Base-by-base conservation (phyloP, 2,797 vertebrate genomes). In the Todus mexicanus region DNA sequence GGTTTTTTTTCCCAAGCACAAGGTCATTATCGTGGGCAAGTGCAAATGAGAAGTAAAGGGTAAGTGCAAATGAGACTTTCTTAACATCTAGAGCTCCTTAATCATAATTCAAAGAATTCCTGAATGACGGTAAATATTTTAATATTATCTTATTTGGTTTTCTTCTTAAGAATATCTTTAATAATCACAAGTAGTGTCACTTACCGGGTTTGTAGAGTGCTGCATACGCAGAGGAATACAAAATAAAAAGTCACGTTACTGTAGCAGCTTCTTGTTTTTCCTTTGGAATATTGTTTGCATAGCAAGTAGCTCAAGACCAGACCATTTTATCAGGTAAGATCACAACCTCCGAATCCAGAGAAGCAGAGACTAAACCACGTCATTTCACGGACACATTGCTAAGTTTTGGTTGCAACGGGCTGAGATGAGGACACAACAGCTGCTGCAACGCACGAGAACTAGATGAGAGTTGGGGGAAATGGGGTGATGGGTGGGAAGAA, bases 101-200 rank as follows among this genome's bases (percentile, higher is more conserved):
- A 86, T 88, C 63, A 69, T 72, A 79, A 96, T 61, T 79, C 85
- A 90, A 89, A 89, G 60, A 90, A 95, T 92, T 92, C 65, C 40
- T 76, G 68, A 89, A 89, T 94, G 87, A 87, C 57, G 74, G 80
- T 79, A 90, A 94, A 94, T 75, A 92, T 92, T 95, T 93, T 77
- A 31, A 92, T 92, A 92, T 79, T 76, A 90, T 70, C 72, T 83
- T 65, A 73, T 69, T 47, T 76, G 71, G 56, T 91, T 94, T 85
- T 95, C 81, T 69, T 94, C 84, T 91, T 87, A 71, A 79, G 80
- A 91, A 92, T n/a, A 89, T 87, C 85, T 89, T 91, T 84, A 84
- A 81, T 92, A 89, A 96, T 91, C 87, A 87, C 59, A 92, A 81
- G 70, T 59, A 86, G 50, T 72, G 37, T 72, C 59, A 90, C 79